phyloP scores from a whole-genome alignment of 2,888 invertebrate species.

The Osedax frankpressi region DNA sequence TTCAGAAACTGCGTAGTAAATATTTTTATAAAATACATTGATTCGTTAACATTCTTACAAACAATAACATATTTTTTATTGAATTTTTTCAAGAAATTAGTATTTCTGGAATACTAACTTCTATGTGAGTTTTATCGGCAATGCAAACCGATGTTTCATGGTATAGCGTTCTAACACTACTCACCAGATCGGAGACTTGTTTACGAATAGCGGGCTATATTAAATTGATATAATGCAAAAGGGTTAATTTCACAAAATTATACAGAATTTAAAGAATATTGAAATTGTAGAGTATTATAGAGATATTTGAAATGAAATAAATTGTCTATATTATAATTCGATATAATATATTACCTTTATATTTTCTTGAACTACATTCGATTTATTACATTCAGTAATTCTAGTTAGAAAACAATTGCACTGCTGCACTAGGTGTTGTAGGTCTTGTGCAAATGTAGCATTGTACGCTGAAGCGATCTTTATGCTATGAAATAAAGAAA shows the following conservation, averaged over 20 bases:
- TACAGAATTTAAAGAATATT: background rate
- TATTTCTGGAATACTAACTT: slow-evolving; percentile 48
- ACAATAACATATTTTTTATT: too few relatives aligned
- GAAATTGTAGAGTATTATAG: too few relatives aligned
- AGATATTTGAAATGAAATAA: too few relatives aligned
- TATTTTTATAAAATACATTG: too few relatives aligned
- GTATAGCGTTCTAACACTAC: slow-evolving; percentile 56
- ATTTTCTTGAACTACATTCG: too few relatives aligned
- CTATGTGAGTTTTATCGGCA: slow-evolving; percentile 57
- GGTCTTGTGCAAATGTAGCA: background rate
- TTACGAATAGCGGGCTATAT: slow-evolving; percentile 57
- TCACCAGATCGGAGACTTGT: slow-evolving; percentile 64
- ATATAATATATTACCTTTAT: too few relatives aligned
- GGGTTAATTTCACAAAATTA: background rate
- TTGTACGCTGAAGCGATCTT: background rate
- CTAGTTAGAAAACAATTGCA: background rate
- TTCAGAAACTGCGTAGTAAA: too few relatives aligned
- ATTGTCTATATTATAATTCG: too few relatives aligned
- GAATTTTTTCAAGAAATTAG: too few relatives aligned
- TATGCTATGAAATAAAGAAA: background rate
- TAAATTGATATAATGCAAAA: background rate
- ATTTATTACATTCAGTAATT: background rate
- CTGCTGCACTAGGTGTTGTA: background rate
- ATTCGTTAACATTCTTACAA: too few relatives aligned
- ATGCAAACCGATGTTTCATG: slow-evolving; percentile 62